phyloP scores from a whole-genome alignment of 2,888 invertebrate genomes.

The Ethmia dodecea region DNA sequence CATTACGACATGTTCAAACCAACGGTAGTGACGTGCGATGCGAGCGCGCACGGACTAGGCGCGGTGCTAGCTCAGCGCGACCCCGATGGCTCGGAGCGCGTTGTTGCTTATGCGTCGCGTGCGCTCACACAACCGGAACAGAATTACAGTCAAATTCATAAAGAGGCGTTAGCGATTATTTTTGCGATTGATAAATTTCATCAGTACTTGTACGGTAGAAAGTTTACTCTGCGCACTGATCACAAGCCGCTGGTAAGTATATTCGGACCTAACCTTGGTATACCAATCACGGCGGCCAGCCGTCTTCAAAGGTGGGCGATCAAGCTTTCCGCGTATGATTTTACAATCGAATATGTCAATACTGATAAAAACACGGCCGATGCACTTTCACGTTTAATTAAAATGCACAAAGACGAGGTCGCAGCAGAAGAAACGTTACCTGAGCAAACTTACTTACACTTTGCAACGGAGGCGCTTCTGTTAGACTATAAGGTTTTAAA shows the following conservation, averaged over 20 bases:
- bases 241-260: conserved; percentile 8
- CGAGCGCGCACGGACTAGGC: conserved; percentile 12
- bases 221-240: conserved; percentile 9
- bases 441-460: conserved; percentile 9
- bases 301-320: conserved; percentile 19
- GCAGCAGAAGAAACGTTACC: conserved; percentile 2
- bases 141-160: conserved; percentile 14
- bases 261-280: conserved; percentile 8
- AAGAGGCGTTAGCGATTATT: conserved; percentile 16
- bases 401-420: background rate
- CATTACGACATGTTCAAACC: background rate
- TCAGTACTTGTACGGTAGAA: conserved; percentile 9
- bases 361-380: conserved; percentile 13
- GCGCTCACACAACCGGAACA: conserved; percentile 10
- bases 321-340: conserved; percentile 14
- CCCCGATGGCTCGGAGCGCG: conserved; percentile 10
- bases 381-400: conserved; percentile 11
- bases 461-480: conserved; percentile 9
- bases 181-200: conserved; percentile 9
- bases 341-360: conserved; percentile 16
- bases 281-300: conserved; percentile 14
- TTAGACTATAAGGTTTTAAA: conserved; percentile 11
- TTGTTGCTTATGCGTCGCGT: conserved; percentile 14
- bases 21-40: conserved; percentile 9
- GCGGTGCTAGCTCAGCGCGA: conserved; percentile 13